A percentile compares a stretch with the other conserved stretches of the same genome.
phyloP scores from a whole-genome alignment of 1,140 invertebrate species.

The Drosophila auraria region DNA sequence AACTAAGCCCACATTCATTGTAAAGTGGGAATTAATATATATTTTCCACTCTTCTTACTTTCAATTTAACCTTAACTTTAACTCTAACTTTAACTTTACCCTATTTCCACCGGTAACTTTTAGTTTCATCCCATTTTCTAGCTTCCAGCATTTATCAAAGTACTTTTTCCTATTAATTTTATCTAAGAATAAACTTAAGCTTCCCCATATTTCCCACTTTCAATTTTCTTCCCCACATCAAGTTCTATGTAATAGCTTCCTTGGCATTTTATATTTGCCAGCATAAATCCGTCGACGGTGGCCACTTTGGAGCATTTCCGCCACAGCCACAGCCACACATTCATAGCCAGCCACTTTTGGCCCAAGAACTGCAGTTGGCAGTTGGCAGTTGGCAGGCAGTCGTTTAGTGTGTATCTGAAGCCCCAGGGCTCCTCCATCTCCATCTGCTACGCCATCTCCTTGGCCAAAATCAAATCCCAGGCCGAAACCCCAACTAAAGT shows the following conservation, averaged over 20 bases:
- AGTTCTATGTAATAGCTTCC: not conserved
- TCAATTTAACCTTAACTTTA: no score
- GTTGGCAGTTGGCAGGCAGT: slow-evolving; percentile 7
- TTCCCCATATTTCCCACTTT: slow-evolving; percentile 1
- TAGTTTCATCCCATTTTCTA: not conserved
- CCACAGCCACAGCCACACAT: slow-evolving; percentile 24
- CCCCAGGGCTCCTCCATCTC: slow-evolving; percentile 22
- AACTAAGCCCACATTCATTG: not conserved
- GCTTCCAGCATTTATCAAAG: not conserved
- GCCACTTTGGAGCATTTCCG: slow-evolving; percentile 75
- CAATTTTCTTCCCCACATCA: not conserved
- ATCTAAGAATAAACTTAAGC: not conserved
- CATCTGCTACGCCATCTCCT: slow-evolving; percentile 14
- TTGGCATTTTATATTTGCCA: slow-evolving; percentile 13
- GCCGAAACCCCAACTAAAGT: slow-evolving; percentile 43
- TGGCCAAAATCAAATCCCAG: slow-evolving; percentile 38
- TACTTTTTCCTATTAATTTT: not conserved
- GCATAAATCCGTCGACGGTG: slow-evolving; percentile 38
- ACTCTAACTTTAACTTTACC: no score
- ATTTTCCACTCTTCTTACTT: not conserved
- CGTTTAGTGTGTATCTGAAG: slow-evolving; percentile 51
- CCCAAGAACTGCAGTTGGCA: slow-evolving; percentile 50
- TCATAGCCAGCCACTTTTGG: slow-evolving; percentile 31
- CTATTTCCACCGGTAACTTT: not conserved
- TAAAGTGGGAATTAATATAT: not conserved